phyloP scores from a whole-genome alignment of 2,888 invertebrate species.

The Philereme vetulata region DNA sequence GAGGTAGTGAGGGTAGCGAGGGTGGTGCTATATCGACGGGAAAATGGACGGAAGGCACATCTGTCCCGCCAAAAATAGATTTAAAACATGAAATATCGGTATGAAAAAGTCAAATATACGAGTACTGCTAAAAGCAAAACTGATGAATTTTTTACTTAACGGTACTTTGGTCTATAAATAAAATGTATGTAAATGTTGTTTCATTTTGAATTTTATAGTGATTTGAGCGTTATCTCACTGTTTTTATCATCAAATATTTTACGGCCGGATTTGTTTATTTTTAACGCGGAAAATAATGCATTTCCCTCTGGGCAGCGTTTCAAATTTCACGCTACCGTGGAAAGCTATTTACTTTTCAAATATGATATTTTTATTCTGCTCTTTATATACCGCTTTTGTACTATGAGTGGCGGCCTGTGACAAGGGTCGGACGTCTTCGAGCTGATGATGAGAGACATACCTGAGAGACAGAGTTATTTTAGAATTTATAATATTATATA shows the following conservation, averaged over 20 bases:
- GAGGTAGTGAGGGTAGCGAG: background rate
- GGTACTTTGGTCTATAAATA: background rate
- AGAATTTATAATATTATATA: no score
- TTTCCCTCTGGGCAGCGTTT: slow-evolving; percentile 17
- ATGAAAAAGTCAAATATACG: background rate
- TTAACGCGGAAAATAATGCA: slow-evolving; percentile 18
- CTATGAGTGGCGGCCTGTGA: no score
- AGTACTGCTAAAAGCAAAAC: background rate
- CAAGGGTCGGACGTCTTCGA: no score
- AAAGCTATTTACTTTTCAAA: slow-evolving; percentile 14
- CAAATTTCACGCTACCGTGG: slow-evolving; percentile 23
- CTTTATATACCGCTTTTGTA: no score
- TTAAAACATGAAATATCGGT: background rate
- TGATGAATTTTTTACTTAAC: background rate
- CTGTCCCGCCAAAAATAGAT: slow-evolving; percentile 5
- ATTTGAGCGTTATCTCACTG: background rate
- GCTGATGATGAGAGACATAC: no score
- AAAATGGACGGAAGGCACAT: slow-evolving; percentile 8
- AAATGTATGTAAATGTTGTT: background rate
- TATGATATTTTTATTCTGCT: no score
- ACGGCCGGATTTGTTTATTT: slow-evolving; percentile 2
- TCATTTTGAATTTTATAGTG: background rate
- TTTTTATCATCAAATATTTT: background rate
- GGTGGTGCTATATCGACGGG: slow-evolving; percentile 14
- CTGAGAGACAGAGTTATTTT: no score